Conservation (phyloP, 2,888 invertebrate species). For the Eretmocerus hayati region DNA sequence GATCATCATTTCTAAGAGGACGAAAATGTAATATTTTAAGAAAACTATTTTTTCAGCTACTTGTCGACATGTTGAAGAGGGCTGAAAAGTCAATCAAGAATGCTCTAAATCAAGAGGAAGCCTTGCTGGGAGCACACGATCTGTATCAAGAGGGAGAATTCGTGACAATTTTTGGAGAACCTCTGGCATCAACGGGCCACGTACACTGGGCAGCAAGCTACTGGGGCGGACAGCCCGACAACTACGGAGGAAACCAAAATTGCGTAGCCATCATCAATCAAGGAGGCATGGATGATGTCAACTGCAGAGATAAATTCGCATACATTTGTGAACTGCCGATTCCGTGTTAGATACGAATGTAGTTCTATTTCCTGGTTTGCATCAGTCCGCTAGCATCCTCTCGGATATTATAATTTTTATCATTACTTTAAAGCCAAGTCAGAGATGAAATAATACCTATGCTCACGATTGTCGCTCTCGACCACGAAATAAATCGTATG, state of each 20-base stretch:
- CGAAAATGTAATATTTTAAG: background rate
- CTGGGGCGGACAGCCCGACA: conserved; percentile 37
- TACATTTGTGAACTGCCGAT: conserved; percentile 28
- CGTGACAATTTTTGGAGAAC: conserved; percentile 38
- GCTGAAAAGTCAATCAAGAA: conserved; percentile 20
- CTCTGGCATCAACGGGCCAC: conserved; percentile 37
- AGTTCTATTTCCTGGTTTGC: too few relatives aligned
- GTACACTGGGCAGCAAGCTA: conserved; percentile 36
- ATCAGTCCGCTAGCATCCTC: too few relatives aligned
- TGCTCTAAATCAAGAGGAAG: conserved; percentile 24
- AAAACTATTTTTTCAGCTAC: conserved; percentile 21
- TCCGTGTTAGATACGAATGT: too few relatives aligned
- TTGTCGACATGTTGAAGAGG: conserved; percentile 24
- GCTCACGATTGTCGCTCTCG: too few relatives aligned
- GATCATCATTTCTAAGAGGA: too few relatives aligned
- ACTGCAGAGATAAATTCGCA: conserved; percentile 26
- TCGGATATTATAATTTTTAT: too few relatives aligned
- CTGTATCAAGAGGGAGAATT: conserved; percentile 38
- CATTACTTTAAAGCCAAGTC: too few relatives aligned
- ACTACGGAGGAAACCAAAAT: conserved; percentile 34
- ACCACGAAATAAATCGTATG: too few relatives aligned
- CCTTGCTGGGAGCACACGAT: conserved; percentile 34
- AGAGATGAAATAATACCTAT: too few relatives aligned
- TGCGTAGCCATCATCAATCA: conserved; percentile 29
- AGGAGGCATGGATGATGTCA: conserved; percentile 30